phyloP scores from a whole-genome alignment of 2,113 vertebrate species.

The Ictalurus punctatus region DNA sequence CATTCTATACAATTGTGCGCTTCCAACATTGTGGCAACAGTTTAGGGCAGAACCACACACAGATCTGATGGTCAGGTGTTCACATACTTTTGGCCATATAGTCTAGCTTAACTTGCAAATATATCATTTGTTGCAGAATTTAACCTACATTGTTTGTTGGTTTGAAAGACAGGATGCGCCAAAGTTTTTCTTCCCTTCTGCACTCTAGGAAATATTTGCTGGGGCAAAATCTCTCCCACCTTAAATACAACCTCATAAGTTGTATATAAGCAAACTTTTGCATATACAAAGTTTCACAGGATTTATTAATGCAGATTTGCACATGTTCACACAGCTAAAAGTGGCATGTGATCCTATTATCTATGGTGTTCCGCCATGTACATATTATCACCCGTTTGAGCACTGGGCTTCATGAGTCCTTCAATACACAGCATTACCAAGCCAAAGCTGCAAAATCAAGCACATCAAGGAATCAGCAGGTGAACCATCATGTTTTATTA shows the following conservation, averaged over 20 bases:
- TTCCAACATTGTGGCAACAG: not conserved
- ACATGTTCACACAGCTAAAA: not conserved
- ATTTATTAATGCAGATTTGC: not conserved
- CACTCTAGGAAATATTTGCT: constrained; percentile 39
- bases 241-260: not conserved
- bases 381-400: not conserved
- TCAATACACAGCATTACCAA: not conserved
- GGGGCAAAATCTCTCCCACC: constrained; percentile 3
- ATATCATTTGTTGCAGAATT: not conserved
- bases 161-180: constrained; percentile 40
- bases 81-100: not conserved
- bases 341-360: not conserved
- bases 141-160: not conserved
- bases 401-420: not conserved
- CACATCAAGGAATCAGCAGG: not conserved
- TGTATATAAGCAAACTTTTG: not conserved
- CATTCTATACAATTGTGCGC: not conserved
- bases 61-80: not conserved
- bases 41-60: not conserved
- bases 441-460: not conserved
- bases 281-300: not conserved
- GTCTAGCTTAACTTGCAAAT: not conserved
- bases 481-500: constrained; percentile 40
- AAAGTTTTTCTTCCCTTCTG: constrained; percentile 29
- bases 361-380: not conserved